Conservation (phyloP, 1,140 invertebrate species). For the Drosophila orosa region DNA sequence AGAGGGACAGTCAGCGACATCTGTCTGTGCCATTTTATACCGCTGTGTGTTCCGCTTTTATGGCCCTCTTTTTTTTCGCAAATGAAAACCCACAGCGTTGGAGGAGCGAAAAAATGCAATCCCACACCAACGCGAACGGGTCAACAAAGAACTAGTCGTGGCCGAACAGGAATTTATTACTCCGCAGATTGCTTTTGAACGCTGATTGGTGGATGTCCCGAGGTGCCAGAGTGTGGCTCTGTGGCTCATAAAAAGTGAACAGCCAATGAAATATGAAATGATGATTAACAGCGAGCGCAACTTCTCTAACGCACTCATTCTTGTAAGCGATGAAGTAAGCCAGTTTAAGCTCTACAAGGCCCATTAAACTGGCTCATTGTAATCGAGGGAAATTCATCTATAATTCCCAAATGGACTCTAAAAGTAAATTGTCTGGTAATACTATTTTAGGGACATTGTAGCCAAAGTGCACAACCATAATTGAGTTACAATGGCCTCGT, state of each 20-base stretch:
- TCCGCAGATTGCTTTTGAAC: constrained; percentile 23
- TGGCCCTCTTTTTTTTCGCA: constrained; percentile 26
- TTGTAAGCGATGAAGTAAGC: not conserved
- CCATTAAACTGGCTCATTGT: not conserved
- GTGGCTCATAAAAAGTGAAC: constrained; percentile 17
- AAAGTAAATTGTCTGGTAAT: not conserved
- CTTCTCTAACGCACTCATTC: not conserved
- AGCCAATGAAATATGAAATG: constrained; percentile 33
- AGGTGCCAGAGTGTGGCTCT: constrained; percentile 9
- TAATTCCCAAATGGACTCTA: not conserved
- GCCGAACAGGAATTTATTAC: constrained; percentile 26
- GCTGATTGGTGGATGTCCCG: constrained; percentile 15
- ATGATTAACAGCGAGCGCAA: constrained; percentile 11
- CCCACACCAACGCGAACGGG: constrained; percentile 18
- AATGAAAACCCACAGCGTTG: constrained; percentile 3
- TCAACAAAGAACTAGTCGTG: constrained; percentile 20
- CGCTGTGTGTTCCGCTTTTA: constrained; percentile 23
- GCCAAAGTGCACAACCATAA: not conserved
- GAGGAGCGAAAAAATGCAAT: constrained; percentile 23
- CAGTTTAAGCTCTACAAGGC: not conserved
- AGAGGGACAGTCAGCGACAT: constrained; percentile 5
- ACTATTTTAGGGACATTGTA: not conserved
- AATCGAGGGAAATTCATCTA: not conserved
- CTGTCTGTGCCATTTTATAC: constrained; percentile 24
- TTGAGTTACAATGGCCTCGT: not conserved